Conservation (phyloP, 2,113 vertebrate species). For the Limnothrissa miodon region DNA sequence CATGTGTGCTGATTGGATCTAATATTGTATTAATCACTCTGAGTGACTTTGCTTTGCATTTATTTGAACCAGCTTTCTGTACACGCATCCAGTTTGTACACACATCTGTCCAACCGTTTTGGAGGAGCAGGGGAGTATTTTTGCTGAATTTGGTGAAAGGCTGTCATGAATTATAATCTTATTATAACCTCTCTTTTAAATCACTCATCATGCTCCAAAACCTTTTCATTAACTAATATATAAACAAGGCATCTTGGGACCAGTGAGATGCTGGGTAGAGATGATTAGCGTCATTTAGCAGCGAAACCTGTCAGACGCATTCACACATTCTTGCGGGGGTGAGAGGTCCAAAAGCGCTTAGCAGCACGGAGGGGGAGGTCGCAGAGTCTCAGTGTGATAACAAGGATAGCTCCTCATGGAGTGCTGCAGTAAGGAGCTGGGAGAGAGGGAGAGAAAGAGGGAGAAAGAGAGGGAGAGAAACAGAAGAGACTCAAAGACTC, state of each 20-base stretch:
- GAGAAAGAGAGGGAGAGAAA: background rate
- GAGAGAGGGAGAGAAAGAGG: background rate
- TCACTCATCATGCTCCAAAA: background rate
- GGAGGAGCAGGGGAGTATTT: background rate
- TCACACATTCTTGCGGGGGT: background rate
- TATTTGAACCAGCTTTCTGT: background rate
- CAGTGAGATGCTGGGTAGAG: background rate
- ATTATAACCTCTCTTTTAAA: background rate
- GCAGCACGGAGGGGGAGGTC: background rate
- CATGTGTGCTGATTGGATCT: background rate
- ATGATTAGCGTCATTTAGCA: slow-evolving; percentile 12
- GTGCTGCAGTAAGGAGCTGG: background rate
- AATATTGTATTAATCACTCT: background rate
- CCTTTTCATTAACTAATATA: background rate
- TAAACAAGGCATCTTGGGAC: background rate
- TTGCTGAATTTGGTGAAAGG: background rate
- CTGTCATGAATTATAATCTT: background rate
- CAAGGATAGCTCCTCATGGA: background rate
- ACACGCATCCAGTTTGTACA: background rate
- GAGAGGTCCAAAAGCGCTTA: slow-evolving; percentile 8
- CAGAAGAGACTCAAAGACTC: background rate
- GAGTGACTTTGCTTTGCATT: background rate
- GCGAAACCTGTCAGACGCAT: slow-evolving; percentile 1
- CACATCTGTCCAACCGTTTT: background rate
- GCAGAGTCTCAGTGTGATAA: background rate